A percentile compares a stretch with the other conserved stretches of the same genome.
Conservation (phyloP, 2,113 vertebrate species). For the Strix aluco region DNA sequence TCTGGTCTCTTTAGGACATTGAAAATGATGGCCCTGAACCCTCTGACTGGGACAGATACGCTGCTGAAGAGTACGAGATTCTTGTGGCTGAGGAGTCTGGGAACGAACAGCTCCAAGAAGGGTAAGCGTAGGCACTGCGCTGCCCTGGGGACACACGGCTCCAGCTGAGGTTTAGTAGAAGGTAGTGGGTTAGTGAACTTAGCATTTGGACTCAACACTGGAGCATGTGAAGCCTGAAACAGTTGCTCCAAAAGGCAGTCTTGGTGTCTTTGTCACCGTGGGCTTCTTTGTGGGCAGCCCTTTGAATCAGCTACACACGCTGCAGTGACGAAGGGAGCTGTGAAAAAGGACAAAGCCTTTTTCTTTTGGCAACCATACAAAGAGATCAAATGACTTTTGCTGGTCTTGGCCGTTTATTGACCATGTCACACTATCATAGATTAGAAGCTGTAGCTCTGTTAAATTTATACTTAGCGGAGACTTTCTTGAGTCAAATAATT, state of each 20-base stretch:
- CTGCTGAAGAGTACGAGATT: slow-evolving; percentile 96
- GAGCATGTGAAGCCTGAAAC: not conserved
- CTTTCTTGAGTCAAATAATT: not conserved
- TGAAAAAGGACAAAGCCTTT: not conserved
- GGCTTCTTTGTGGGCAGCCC: not conserved
- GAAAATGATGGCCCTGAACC: slow-evolving; percentile 93
- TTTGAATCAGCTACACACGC: not conserved
- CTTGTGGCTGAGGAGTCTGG: slow-evolving; percentile 96
- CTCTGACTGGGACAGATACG: slow-evolving; percentile 98
- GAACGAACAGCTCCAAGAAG: slow-evolving; percentile 92
- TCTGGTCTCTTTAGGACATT: slow-evolving; percentile 78
- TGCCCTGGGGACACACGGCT: not conserved
- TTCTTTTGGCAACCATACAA: not conserved
- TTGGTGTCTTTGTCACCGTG: not conserved
- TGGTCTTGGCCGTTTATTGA: not conserved
- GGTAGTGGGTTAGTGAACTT: not conserved
- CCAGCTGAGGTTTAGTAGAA: not conserved
- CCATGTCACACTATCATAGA: not conserved
- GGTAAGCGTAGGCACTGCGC: slow-evolving; percentile 72
- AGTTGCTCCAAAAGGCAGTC: not conserved
- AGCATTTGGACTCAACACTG: not conserved
- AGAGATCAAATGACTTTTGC: not conserved
- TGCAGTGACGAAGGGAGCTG: not conserved
- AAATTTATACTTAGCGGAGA: not conserved
- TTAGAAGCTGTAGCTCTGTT: not conserved